Evolutionary conservation across 2,888 invertebrate species (phyloP).

Genomic region (Hermaeophaga mercurialis): DNA sequence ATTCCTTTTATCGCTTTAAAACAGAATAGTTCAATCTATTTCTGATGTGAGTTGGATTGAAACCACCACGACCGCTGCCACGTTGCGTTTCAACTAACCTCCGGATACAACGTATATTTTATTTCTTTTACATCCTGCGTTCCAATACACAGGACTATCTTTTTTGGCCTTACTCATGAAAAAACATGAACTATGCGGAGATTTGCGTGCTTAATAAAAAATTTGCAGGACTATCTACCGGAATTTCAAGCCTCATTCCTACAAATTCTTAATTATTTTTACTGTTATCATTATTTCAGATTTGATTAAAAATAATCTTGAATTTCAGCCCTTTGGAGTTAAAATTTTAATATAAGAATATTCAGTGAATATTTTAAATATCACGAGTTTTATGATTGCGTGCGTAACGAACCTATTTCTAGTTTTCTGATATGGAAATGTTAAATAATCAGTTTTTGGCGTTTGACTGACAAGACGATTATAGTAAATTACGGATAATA

Average conservation of each 20-base stretch:
- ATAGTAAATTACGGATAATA: slow-evolving; percentile 3
- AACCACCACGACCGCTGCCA: no score
- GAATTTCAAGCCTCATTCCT: no score
- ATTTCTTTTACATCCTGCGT: not conserved
- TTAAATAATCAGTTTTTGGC: slow-evolving; percentile 16
- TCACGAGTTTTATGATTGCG: not conserved
- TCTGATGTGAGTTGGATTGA: no score
- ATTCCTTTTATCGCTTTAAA: no score
- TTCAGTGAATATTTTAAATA: not conserved
- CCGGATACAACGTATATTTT: not conserved
- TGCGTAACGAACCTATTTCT: slow-evolving; percentile 10
- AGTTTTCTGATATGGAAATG: slow-evolving; percentile 6
- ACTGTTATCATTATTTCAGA: no score
- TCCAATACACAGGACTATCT: not conserved
- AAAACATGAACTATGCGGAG: not conserved
- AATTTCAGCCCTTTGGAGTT: no score
- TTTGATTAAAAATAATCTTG: no score
- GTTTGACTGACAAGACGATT: slow-evolving; percentile 20
- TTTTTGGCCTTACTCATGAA: not conserved
- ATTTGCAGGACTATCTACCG: no score
- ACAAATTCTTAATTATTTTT: no score
- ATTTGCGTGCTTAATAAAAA: no score
- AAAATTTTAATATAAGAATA: no score
- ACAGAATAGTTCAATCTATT: no score
- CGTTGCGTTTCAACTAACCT: not conserved